These are phyloP conservation scores for Tiliacea citrago DNA, from an alignment of 2,888 invertebrate genomes.

Conservation along the genomic window DNA sequence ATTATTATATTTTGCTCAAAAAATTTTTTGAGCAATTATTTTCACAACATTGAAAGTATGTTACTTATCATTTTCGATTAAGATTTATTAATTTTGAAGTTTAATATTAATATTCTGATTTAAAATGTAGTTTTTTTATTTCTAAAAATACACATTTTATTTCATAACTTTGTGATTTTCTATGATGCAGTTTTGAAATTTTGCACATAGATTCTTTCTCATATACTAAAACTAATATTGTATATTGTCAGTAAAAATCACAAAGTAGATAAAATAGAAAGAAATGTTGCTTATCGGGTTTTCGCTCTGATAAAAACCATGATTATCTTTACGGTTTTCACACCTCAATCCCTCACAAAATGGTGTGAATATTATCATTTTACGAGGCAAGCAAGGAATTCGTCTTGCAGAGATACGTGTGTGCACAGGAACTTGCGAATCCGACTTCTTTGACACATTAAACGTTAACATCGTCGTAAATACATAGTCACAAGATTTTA, in stretches of 20 bases:
- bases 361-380: constrained; percentile 16
- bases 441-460: constrained; percentile 3
- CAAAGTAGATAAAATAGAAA: neutral
- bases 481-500: neutral
- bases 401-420: neutral
- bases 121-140: too few species aligned
- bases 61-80: too few species aligned
- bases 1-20: too few species aligned
- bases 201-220: too few species aligned
- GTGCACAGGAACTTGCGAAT: constrained; percentile 9
- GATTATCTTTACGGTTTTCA: neutral
- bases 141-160: too few species aligned
- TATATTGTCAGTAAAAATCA: neutral
- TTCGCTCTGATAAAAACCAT: constrained; percentile 3
- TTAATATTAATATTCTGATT: too few species aligned
- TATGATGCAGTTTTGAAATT: too few species aligned
- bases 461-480: neutral
- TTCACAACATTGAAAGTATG: too few species aligned
- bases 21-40: too few species aligned
- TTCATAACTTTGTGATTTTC: too few species aligned
- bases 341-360: constrained; percentile 22
- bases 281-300: neutral
- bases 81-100: too few species aligned
- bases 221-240: too few species aligned
- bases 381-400: neutral